Conservation (phyloP, 2,888 invertebrate genomes). For the Rhaphigaster nebulosa region DNA sequence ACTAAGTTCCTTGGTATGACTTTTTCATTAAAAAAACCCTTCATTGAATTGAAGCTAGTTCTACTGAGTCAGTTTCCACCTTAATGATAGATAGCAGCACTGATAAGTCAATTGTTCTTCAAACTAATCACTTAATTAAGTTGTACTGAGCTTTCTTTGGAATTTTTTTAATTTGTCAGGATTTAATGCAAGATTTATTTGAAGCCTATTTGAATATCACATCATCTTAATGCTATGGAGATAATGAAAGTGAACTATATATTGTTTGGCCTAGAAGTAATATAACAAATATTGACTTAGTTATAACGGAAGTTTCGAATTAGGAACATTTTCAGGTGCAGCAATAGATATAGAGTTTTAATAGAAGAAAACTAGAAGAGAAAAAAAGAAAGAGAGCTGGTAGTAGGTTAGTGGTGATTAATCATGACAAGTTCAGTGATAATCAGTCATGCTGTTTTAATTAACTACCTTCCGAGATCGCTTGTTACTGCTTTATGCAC, state of each 20-base stretch:
- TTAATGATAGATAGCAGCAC: too few species aligned
- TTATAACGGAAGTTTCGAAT: background rate
- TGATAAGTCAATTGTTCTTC: too few species aligned
- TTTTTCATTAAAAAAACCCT: too few species aligned
- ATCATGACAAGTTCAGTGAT: background rate
- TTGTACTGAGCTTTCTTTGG: too few species aligned
- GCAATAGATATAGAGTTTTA: background rate
- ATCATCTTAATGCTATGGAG: background rate
- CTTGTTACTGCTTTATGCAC: slow-evolving; percentile 19
- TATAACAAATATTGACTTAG: background rate
- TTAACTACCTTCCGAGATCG: slow-evolving; percentile 8
- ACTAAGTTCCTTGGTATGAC: too few species aligned
- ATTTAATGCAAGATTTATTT: background rate
- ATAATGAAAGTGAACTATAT: background rate
- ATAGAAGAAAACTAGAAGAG: slow-evolving; percentile 30
- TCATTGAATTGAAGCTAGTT: too few species aligned
- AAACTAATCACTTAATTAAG: too few species aligned
- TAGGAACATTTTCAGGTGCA: background rate
- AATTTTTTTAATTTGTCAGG: background rate
- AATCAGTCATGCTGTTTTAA: slow-evolving; percentile 1
- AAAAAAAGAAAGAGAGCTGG: background rate
- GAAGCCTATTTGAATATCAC: background rate
- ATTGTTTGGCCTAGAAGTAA: background rate
- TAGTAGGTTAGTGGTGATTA: slow-evolving; percentile 18
- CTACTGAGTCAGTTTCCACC: too few species aligned